phyloP scores from a whole-genome alignment of 2,113 vertebrate species.

The Syngnathus scovelli region DNA sequence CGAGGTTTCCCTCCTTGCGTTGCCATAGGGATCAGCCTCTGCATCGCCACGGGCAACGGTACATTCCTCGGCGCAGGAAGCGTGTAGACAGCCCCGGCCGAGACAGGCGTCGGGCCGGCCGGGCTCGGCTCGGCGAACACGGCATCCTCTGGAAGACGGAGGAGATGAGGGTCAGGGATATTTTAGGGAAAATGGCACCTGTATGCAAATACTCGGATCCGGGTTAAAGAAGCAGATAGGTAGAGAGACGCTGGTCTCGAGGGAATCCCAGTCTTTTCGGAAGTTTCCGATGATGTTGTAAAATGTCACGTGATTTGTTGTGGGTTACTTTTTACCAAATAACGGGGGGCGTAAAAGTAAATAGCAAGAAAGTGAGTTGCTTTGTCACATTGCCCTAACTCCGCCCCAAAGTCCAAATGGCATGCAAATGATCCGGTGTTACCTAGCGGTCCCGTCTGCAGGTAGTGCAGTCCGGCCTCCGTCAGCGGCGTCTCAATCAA shows the following conservation, averaged over 20 bases:
- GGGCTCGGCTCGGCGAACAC: conserved; percentile 82
- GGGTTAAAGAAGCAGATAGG: too few relatives aligned
- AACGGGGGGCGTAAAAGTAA: too few relatives aligned
- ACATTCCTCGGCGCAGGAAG: conserved; percentile 91
- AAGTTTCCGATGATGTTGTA: too few relatives aligned
- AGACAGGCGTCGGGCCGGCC: conserved; percentile 46
- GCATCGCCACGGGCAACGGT: conserved; percentile 83
- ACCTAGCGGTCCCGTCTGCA: conserved; percentile 82
- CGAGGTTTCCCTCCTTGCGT: conserved; percentile 84
- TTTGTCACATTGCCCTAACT: too few relatives aligned
- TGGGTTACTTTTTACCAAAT: too few relatives aligned
- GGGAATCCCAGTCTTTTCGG: too few relatives aligned
- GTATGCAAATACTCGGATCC: too few relatives aligned
- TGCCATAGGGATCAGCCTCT: conserved; percentile 85
- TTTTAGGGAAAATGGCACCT: background rate
- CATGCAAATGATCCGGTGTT: background rate
- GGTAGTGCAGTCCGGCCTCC: conserved; percentile 91
- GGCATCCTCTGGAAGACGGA: conserved; percentile 74
- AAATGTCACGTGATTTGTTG: too few relatives aligned
- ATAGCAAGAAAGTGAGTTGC: too few relatives aligned
- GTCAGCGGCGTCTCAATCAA: conserved; percentile 95
- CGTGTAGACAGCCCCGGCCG: conserved; percentile 85
- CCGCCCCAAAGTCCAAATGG: too few relatives aligned
- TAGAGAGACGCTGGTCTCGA: too few relatives aligned
- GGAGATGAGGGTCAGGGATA: background rate